Percentiles rank a stretch among this genome's conserved stretches.
Evolutionary conservation across 2,888 invertebrate species (phyloP).

Genomic region (Scaeva pyrastri): DNA sequence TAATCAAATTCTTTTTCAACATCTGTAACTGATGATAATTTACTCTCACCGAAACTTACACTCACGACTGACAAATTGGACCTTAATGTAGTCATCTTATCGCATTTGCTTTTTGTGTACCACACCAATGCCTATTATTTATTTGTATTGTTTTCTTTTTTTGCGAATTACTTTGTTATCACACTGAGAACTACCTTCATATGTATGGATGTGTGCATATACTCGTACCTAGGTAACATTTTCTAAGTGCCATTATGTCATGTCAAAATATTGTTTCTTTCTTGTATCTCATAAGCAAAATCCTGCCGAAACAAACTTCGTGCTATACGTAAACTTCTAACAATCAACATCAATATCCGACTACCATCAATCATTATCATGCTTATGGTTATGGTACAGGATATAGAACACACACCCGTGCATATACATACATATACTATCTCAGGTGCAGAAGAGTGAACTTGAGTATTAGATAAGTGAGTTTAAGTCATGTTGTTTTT

Average conservation of each 20-base stretch:
- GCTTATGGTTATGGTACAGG: background rate
- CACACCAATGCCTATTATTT: background rate
- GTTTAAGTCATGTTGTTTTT: slow-evolving; percentile 2
- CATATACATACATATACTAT: background rate
- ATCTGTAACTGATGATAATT: slow-evolving; percentile 4
- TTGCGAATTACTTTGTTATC: background rate
- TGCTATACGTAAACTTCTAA: slow-evolving; percentile 9
- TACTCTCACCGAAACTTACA: background rate
- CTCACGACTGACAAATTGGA: background rate
- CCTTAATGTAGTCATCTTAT: slow-evolving; percentile 14
- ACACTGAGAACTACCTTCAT: background rate
- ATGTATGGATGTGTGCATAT: too few relatives aligned
- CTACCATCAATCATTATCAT: slow-evolving; percentile 29
- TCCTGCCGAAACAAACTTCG: slow-evolving; percentile 6
- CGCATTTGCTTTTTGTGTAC: background rate
- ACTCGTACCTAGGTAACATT: background rate
- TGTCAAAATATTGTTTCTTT: slow-evolving; percentile 23
- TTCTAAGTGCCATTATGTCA: slow-evolving; percentile 19
- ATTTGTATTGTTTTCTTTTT: background rate
- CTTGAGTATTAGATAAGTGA: background rate
- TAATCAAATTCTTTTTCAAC: slow-evolving; percentile 8
- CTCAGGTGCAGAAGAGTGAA: slow-evolving; percentile 26
- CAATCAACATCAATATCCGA: slow-evolving; percentile 18
- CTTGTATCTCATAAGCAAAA: slow-evolving; percentile 2
- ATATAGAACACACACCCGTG: background rate